phyloP scores from a whole-genome alignment of 2,797 vertebrate species.

The Oceanodroma leucorhoa region DNA sequence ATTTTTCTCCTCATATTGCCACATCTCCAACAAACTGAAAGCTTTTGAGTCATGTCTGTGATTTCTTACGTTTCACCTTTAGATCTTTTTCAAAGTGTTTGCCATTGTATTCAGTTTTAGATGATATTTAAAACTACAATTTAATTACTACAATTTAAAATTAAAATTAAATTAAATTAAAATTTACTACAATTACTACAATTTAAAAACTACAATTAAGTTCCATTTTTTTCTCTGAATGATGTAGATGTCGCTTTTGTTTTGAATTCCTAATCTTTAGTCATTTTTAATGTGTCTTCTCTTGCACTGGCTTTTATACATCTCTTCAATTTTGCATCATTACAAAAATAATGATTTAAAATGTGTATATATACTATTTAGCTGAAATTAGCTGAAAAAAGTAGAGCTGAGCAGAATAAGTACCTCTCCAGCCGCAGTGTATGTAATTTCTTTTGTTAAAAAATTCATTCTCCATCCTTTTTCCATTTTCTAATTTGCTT shows the following conservation, averaged over 20 bases:
- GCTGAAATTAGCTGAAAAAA: background rate
- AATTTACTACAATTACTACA: too few species aligned
- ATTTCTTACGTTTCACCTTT: background rate
- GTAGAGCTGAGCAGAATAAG: background rate
- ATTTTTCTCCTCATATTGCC: background rate
- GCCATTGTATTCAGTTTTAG: constrained; percentile 28
- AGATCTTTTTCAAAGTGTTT: background rate
- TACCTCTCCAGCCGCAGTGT: background rate
- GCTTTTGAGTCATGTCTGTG: background rate
- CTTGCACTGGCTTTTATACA: background rate
- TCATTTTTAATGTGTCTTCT: background rate
- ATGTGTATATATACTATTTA: background rate
- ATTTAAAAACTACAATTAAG: too few species aligned
- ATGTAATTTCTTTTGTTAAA: background rate
- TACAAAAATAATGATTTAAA: background rate
- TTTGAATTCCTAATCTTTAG: background rate
- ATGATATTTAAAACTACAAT: background rate
- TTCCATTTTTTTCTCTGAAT: constrained; percentile 3
- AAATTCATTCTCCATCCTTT: background rate
- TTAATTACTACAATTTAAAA: too few species aligned
- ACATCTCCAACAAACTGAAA: background rate
- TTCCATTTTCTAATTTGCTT: background rate
- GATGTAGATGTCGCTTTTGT: background rate
- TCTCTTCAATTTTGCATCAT: background rate
- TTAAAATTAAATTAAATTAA: too few species aligned